These are phyloP conservation scores for Mastomys natalensis DNA, from an alignment of 2,113 vertebrate species.

Conservation along the genomic window DNA sequence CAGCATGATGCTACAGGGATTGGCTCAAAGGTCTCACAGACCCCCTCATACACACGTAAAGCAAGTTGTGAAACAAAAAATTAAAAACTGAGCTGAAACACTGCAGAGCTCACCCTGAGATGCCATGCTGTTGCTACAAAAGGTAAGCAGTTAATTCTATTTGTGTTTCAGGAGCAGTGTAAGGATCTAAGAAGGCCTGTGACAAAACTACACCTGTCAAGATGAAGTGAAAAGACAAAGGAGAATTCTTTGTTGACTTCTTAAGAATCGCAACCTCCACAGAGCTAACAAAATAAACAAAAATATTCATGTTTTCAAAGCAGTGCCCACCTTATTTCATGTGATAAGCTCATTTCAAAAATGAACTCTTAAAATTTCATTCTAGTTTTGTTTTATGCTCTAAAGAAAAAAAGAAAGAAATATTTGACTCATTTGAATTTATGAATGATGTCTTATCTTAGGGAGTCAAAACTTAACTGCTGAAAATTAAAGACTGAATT, in stretches of 20 bases:
- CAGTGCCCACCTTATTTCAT: neutral
- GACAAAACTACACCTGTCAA: conserved; percentile 32
- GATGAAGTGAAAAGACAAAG: neutral
- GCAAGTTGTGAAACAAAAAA: neutral
- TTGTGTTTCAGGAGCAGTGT: neutral
- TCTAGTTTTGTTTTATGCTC: neutral
- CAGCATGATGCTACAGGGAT: neutral
- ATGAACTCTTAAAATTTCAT: neutral
- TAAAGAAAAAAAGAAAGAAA: neutral
- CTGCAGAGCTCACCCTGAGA: neutral
- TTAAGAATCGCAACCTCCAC: conserved; percentile 29
- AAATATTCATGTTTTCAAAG: neutral
- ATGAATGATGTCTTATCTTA: conserved; percentile 7
- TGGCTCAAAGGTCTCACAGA: conserved; percentile 8
- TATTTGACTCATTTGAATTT: conserved; percentile 8
- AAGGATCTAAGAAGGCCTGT: neutral
- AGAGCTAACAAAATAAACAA: neutral
- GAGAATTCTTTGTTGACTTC: neutral
- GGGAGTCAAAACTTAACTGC: neutral
- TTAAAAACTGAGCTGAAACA: neutral
- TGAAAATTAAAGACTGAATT: neutral
- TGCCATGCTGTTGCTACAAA: neutral
- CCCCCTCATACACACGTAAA: neutral
- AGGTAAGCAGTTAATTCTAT: neutral
- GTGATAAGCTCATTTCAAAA: conserved; percentile 41